Evolutionary conservation across 2,797 vertebrate genomes (phyloP).

Genomic region (Chaunax sp.): DNA sequence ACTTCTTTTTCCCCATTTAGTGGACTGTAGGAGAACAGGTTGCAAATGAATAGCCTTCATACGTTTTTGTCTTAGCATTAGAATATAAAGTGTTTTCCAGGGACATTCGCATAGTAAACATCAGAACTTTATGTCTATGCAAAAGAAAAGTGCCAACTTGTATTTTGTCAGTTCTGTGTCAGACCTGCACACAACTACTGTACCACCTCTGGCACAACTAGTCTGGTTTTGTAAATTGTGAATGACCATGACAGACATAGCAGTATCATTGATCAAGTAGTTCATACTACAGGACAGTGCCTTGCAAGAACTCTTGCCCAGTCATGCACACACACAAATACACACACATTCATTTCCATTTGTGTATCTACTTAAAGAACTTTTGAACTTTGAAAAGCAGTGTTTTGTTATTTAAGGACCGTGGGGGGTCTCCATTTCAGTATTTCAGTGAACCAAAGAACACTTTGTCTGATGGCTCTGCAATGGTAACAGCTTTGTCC

Average conservation of each 20-base stretch:
- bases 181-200: neutral
- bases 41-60: neutral
- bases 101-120: slow-evolving; percentile 21
- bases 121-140: slow-evolving; percentile 42
- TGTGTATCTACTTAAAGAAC: slow-evolving; percentile 10
- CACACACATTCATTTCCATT: neutral
- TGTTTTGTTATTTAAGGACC: slow-evolving; percentile 56
- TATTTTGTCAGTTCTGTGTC: slow-evolving; percentile 8
- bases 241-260: neutral
- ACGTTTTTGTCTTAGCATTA: slow-evolving; percentile 7
- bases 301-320: slow-evolving; percentile 17
- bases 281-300: slow-evolving; percentile 20
- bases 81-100: slow-evolving; percentile 12
- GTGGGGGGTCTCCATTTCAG: slow-evolving; percentile 52
- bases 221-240: neutral
- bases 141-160: slow-evolving; percentile 20
- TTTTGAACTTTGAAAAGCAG: slow-evolving; percentile 49
- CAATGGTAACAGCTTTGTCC: slow-evolving; percentile 28
- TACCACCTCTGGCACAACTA: neutral
- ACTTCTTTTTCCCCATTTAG: slow-evolving; percentile 5
- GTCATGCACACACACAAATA: neutral
- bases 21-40: neutral
- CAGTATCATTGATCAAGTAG: neutral
- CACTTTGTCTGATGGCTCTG: slow-evolving; percentile 34
- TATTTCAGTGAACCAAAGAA: slow-evolving; percentile 74